Evolutionary conservation across 1,140 invertebrate genomes (phyloP).

Genomic region (Arctopsyche grandis): DNA sequence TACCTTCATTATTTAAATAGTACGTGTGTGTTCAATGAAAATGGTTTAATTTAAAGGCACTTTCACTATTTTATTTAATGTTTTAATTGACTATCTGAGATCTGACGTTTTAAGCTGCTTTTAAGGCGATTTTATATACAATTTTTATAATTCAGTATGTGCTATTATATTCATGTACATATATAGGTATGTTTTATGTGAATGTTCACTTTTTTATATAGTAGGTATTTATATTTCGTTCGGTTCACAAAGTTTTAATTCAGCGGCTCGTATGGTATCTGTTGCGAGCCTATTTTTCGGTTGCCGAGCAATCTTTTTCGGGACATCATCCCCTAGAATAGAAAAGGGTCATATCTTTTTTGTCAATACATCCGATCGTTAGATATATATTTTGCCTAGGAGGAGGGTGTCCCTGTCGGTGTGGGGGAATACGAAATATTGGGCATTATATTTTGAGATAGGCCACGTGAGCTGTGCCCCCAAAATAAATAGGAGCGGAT

Average conservation of each 20-base stretch:
- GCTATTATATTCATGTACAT: no score
- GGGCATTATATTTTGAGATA: slow-evolving; percentile 40
- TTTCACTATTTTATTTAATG: no score
- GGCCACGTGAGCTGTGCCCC: slow-evolving; percentile 30
- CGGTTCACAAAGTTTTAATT: slow-evolving; percentile 28
- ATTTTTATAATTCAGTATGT: no score
- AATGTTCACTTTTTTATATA: background rate
- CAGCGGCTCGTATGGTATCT: background rate
- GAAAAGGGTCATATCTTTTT: slow-evolving; percentile 39
- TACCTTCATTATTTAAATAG: no score
- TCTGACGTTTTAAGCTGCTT: no score
- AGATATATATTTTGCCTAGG: slow-evolving; percentile 37
- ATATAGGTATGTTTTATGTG: no score
- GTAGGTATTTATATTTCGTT: slow-evolving; percentile 11
- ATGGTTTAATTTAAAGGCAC: no score
- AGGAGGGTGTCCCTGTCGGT: slow-evolving; percentile 29
- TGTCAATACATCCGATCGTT: slow-evolving; percentile 39
- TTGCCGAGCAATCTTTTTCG: slow-evolving; percentile 26
- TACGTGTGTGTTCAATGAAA: no score
- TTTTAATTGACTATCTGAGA: no score
- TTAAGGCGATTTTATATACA: no score
- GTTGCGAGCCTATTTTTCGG: slow-evolving; percentile 22
- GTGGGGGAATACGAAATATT: slow-evolving; percentile 38
- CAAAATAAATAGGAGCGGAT: slow-evolving; percentile 35
- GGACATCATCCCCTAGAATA: slow-evolving; percentile 24